Evolutionary conservation across 2,113 vertebrate species (phyloP).

Genomic region (Pseudopipra pipra): DNA sequence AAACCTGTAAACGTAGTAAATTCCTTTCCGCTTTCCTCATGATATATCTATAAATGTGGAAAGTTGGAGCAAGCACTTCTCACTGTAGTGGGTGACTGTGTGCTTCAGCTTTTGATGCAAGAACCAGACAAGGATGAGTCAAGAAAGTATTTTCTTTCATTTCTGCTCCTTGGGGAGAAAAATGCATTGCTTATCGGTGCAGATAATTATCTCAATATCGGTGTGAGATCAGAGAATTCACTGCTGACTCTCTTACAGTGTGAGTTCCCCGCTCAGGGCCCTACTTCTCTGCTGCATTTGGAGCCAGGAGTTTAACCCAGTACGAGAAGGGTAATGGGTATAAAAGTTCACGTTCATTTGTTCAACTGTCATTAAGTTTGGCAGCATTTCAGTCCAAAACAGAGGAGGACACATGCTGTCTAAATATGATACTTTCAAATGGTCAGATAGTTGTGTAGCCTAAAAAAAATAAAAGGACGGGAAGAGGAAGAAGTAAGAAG

Average conservation of each 20-base stretch:
- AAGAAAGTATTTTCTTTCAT: constrained; percentile 27
- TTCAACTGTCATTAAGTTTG: background rate
- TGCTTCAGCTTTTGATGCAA: background rate
- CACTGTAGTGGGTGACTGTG: background rate
- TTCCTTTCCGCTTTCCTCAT: background rate
- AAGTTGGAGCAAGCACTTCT: fast-evolving
- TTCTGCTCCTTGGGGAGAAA: background rate
- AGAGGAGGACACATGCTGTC: background rate
- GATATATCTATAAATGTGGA: background rate
- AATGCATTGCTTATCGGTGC: background rate
- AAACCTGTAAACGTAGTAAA: background rate
- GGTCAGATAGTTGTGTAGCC: background rate
- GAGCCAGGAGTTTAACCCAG: background rate
- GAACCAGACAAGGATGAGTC: constrained; percentile 1
- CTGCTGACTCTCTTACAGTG: background rate
- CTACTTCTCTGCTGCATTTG: background rate
- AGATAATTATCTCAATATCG: background rate
- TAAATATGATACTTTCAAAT: background rate
- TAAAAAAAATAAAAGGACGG: fast-evolving
- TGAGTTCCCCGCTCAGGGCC: background rate
- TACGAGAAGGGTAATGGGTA: background rate
- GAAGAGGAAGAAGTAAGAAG: fast-evolving
- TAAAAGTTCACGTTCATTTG: background rate
- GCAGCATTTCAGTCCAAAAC: background rate
- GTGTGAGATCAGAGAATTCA: background rate